Conservation (phyloP, 2,888 invertebrate species). For the Drosophila siamana region DNA sequence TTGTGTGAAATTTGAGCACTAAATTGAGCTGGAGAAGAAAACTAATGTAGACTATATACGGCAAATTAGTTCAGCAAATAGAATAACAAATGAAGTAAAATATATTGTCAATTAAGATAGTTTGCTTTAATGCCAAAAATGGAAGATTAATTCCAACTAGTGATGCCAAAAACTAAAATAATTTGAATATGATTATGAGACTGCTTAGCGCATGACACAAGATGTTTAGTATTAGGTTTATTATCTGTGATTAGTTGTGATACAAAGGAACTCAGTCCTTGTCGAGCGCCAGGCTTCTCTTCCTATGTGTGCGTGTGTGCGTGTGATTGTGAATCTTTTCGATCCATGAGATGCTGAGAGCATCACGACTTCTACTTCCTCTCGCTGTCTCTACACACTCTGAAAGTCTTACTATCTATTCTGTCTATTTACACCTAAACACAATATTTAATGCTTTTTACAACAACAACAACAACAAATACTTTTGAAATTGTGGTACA, state of each 20-base stretch:
- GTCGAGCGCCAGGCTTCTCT: constrained; percentile 16
- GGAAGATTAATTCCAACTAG: no score
- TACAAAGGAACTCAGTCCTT: not conserved
- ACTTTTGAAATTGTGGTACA: constrained; percentile 14
- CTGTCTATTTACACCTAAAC: constrained; percentile 25
- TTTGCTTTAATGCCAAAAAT: no score
- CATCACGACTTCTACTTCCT: constrained; percentile 11
- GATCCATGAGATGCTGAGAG: constrained; percentile 30
- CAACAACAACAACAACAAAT: constrained; percentile 32
- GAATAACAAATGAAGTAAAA: no score
- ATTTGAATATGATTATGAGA: no score
- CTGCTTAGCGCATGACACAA: no score
- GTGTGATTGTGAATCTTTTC: constrained; percentile 60
- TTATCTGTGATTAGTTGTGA: constrained; percentile 4
- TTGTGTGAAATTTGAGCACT: no score
- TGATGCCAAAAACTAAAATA: no score
- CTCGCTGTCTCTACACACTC: constrained; percentile 29
- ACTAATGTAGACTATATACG: no score
- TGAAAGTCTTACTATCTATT: constrained; percentile 20
- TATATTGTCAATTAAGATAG: no score
- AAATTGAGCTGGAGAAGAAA: no score
- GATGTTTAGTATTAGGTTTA: no score
- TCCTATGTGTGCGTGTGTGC: constrained; percentile 31
- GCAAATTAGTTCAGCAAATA: no score
- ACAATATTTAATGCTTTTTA: constrained; percentile 66